Evolutionary conservation across 2,888 invertebrate genomes (phyloP), one percentile per base, ranked within the genome.

Genomic region (Serrognathus titanus): DNA sequence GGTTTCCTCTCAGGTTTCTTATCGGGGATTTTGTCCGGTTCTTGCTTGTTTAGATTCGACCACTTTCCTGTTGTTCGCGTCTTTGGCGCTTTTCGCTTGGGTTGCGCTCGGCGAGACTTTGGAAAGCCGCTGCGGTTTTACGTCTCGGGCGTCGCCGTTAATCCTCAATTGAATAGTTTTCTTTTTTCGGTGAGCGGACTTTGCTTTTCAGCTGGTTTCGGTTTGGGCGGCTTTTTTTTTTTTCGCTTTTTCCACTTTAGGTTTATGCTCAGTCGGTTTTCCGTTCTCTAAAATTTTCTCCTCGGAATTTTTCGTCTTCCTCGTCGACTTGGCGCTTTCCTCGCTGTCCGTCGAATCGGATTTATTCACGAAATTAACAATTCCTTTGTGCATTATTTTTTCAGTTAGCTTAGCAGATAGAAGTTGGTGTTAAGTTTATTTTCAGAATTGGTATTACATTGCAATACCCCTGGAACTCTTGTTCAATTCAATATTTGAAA

Each of bases 11-110:
- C 7, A 82, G 80, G 75, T 84, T 85, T 5, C 72, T 85, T 0
- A 79, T 40, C 9, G 81, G 16, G 16, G 16, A 16, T 16, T 16
- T 16, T 16, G 16, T 80, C 16, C 63, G 54, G 20, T 62, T 53
- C 61, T 77, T 75, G 65, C 72, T 74, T 61, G 82, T 78, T 90
- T 90, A 8, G 89, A 90, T 77, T 93, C 92, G 5, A 89, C 82
- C 4, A 92, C 92, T 78, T 89, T 89, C 39, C 92, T 83, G 70
- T 94, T 94, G 65, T 87, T 92, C 2, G 92, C 93, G 75, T 94
- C 94, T 78, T 94, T 94, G 38, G 90, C 85, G 71, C 92, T 92
- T 75, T 94, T 93, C 3, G 90, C 90, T n/a, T 92, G 89, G 39
- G 90, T 88, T 55, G 85, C 83, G 69, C 85, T 81, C 51, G 89